Evolutionary conservation across 2,888 invertebrate genomes (phyloP).

Genomic region (Griposia aprilina): DNA sequence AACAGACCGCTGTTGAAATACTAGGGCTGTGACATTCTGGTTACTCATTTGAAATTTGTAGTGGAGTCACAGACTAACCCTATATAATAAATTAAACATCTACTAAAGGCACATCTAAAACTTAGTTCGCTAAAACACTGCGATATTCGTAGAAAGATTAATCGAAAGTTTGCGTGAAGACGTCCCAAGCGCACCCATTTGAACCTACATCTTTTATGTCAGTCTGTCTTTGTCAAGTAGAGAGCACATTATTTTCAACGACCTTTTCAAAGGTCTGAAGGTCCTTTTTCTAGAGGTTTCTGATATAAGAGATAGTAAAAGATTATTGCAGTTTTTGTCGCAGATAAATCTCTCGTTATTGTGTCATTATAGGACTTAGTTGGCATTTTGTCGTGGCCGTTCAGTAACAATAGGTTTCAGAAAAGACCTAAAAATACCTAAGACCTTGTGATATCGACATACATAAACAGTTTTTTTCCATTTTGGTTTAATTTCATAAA

Average conservation of each 20-base stretch:
- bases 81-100: too few species aligned
- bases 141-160: slow-evolving; percentile 45
- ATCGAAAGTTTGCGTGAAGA: slow-evolving; percentile 51
- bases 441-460: neutral
- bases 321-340: slow-evolving; percentile 33
- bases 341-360: slow-evolving; percentile 26
- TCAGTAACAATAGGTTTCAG: neutral
- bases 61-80: too few species aligned
- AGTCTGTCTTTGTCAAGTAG: slow-evolving; percentile 42
- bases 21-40: too few species aligned
- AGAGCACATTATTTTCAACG: slow-evolving; percentile 46
- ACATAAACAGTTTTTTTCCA: neutral
- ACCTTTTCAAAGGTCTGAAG: slow-evolving; percentile 35
- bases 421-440: too few species aligned
- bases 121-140: neutral
- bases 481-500: neutral
- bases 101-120: too few species aligned
- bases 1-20: too few species aligned
- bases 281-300: slow-evolving; percentile 21
- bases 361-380: neutral
- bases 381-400: neutral
- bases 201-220: slow-evolving; percentile 29
- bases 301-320: slow-evolving; percentile 34
- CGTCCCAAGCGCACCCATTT: slow-evolving; percentile 28
- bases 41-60: neutral